phyloP scores from a whole-genome alignment of 2,113 vertebrate species.

The Sinosuthora webbiana region DNA sequence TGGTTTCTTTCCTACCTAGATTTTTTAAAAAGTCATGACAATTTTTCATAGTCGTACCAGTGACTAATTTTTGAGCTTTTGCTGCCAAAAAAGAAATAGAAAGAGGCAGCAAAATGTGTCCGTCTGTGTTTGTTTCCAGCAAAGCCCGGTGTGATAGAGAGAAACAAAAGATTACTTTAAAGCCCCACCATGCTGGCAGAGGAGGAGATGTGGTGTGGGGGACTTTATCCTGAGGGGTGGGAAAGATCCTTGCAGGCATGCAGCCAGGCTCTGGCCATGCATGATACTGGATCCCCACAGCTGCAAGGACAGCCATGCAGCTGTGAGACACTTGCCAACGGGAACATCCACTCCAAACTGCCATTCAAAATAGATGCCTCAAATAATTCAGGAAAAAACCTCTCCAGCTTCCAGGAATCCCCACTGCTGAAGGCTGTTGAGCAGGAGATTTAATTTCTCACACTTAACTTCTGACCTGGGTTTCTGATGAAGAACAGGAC shows the following conservation, averaged over 20 bases:
- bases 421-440: not conserved
- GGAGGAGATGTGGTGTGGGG: not conserved
- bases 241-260: not conserved
- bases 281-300: not conserved
- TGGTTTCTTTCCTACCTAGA: not conserved
- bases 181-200: not conserved
- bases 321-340: accelerated
- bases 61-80: not conserved
- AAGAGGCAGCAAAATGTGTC: not conserved
- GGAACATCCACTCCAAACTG: not conserved
- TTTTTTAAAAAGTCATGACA: not conserved
- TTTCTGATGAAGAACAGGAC: not conserved
- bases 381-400: not conserved
- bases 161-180: not conserved
- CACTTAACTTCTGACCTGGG: not conserved
- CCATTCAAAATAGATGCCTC: not conserved
- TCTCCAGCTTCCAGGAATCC: not conserved
- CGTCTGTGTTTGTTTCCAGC: not conserved
- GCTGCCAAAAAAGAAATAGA: not conserved
- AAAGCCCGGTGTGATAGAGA: not conserved
- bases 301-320: not conserved
- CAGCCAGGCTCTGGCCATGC: not conserved
- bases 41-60: not conserved
- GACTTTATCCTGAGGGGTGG: not conserved
- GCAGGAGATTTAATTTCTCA: not conserved